phyloP scores from a whole-genome alignment of 2,797 vertebrate genomes.

The Oryzias sinensis region DNA sequence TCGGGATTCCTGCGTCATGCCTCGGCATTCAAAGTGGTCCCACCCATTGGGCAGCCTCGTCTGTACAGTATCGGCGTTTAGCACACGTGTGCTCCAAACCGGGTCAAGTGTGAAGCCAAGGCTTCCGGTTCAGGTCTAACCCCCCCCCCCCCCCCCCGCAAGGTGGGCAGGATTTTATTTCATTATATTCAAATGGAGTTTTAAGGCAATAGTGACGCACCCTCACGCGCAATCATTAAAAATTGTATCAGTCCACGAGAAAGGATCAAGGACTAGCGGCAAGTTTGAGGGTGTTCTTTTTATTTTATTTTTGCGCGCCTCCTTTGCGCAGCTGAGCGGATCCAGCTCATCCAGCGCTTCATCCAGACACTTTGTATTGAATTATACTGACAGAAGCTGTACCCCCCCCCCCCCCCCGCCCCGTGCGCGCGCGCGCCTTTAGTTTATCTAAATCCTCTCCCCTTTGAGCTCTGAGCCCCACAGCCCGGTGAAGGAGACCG shows the following conservation, averaged over 20 bases:
- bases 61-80: constrained; percentile 29
- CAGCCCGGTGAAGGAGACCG: constrained; percentile 54
- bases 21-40: constrained; percentile 47
- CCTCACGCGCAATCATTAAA: constrained; percentile 4
- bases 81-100: constrained; percentile 4
- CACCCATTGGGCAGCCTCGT: constrained; percentile 49
- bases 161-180: too few species aligned
- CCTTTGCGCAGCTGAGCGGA: constrained; percentile 9
- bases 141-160: too few species aligned
- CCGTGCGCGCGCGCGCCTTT: constrained; percentile 67
- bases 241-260: constrained; percentile 18
- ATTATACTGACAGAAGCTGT: constrained; percentile 48
- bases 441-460: constrained; percentile 65
- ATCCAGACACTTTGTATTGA: constrained; percentile 35
- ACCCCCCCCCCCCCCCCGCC: constrained; percentile 19
- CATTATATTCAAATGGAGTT: background rate
- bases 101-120: background rate
- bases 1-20: constrained; percentile 63
- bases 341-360: constrained; percentile 2
- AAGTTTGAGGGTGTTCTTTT: background rate
- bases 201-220: constrained; percentile 37
- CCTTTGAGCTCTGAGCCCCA: constrained; percentile 55
- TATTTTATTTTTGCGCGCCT: constrained; percentile 29
- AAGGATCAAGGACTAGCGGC: background rate
- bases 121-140: too few species aligned